phyloP scores from a whole-genome alignment of 2,888 invertebrate genomes.

The Loripinus fragilis region DNA sequence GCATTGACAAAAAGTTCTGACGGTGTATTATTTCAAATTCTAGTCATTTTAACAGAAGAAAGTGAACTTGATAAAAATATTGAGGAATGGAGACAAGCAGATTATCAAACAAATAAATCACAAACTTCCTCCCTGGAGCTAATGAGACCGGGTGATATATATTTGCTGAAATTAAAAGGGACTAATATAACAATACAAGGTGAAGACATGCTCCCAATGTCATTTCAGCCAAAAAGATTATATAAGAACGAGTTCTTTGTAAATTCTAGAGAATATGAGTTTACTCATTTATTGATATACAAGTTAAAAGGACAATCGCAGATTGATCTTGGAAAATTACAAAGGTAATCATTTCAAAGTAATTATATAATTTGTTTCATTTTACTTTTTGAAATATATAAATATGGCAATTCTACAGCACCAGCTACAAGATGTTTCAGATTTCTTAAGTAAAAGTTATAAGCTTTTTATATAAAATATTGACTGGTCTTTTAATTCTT shows the following conservation, averaged over 20 bases:
- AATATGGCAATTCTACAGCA: no score
- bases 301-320: not conserved
- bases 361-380: no score
- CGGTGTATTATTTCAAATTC: not conserved
- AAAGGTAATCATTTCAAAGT: not conserved
- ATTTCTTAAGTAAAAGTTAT: no score
- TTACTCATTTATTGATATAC: not conserved
- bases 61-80: not conserved
- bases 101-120: slow-evolving; percentile 16
- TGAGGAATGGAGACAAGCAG: slow-evolving; percentile 7
- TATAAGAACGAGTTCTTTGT: slow-evolving; percentile 18
- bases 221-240: not conserved
- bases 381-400: no score
- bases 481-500: no score
- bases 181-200: not conserved
- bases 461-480: no score
- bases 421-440: no score
- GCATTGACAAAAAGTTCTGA: slow-evolving; percentile 9
- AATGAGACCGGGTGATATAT: slow-evolving; percentile 9
- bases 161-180: slow-evolving; percentile 1
- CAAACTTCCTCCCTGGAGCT: slow-evolving; percentile 10
- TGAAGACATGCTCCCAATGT: not conserved
- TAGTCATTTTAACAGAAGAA: slow-evolving; percentile 7
- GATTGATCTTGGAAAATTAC: not conserved
- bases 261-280: not conserved